Evolutionary conservation across 1,140 invertebrate genomes (phyloP).

Genomic region (Philotrypesis tridentata): DNA sequence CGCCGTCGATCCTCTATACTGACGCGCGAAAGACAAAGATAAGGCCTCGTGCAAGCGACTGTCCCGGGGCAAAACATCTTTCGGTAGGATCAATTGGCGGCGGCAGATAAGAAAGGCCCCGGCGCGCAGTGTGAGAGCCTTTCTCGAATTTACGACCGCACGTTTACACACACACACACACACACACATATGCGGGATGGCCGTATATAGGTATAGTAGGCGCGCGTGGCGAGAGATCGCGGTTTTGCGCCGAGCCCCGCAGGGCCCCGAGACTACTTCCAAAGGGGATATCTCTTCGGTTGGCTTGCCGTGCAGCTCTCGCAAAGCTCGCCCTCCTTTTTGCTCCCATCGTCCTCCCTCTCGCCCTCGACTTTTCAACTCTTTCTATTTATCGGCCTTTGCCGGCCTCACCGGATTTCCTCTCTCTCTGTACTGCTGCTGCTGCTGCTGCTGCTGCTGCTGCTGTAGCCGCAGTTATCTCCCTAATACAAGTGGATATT

Average conservation of each 20-base stretch:
- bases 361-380: slow-evolving; percentile 1
- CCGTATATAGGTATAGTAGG: neutral
- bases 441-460: too few species aligned
- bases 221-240: neutral
- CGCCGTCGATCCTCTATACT: neutral
- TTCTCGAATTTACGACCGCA: slow-evolving; percentile 12
- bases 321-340: neutral
- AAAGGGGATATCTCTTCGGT: neutral
- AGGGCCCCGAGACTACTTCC: neutral
- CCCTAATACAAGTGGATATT: neutral
- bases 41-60: neutral
- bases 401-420: neutral
- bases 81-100: neutral
- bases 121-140: neutral
- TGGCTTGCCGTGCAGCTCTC: neutral
- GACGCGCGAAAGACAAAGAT: neutral
- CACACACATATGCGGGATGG: too few species aligned
- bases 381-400: neutral
- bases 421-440: too few species aligned
- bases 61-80: neutral
- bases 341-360: neutral
- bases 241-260: neutral
- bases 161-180: slow-evolving; percentile 6
- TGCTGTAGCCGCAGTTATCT: neutral
- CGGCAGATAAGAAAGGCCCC: neutral